Conservation (phyloP, 2,888 invertebrate species). For the Cylloceria caligata region DNA sequence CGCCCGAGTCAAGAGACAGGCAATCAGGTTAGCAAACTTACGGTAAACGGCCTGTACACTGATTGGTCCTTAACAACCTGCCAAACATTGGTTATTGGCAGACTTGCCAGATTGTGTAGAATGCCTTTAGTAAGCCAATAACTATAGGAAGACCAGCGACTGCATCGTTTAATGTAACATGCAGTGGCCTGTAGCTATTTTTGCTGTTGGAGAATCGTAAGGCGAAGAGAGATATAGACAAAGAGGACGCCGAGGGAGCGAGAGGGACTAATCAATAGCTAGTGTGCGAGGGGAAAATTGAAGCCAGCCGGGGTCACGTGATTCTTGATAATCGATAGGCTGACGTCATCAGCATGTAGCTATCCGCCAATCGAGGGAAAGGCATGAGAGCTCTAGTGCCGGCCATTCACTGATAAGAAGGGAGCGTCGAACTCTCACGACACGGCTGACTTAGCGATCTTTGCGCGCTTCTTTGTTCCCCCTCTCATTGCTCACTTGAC, state of each 20-base stretch:
- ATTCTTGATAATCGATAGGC: constrained; percentile 72
- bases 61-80: background rate
- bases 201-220: constrained; percentile 19
- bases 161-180: background rate
- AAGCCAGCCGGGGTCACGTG: constrained; percentile 65
- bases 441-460: constrained; percentile 53
- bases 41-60: background rate
- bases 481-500: constrained; percentile 13
- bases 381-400: constrained; percentile 61
- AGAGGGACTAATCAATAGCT: constrained; percentile 17
- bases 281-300: constrained; percentile 32
- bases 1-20: background rate
- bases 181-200: background rate
- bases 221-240: constrained; percentile 17
- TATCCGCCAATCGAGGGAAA: constrained; percentile 62
- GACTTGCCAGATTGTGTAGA: background rate
- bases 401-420: constrained; percentile 77
- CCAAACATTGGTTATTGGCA: background rate
- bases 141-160: background rate
- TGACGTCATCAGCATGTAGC: constrained; percentile 72
- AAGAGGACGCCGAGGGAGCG: constrained; percentile 25
- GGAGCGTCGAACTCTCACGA: constrained; percentile 79
- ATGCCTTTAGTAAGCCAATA: background rate
- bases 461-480: constrained; percentile 71
- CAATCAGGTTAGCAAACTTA: background rate